Percentiles rank a stretch among this genome's conserved stretches.
Conservation (phyloP, 1,140 invertebrate species). For the Watersipora subatra region DNA sequence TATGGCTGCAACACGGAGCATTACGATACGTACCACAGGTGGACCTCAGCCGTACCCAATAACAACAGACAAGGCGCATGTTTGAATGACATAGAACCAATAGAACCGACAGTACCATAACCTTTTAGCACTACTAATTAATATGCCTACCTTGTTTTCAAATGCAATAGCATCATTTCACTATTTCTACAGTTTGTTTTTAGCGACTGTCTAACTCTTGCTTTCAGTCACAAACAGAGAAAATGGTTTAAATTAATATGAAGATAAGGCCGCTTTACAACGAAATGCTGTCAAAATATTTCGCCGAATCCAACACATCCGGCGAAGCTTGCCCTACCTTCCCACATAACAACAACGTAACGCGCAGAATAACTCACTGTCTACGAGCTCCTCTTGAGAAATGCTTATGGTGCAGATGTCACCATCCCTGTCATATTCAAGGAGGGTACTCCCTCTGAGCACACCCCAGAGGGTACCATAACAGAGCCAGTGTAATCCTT, state of each 20-base stretch:
- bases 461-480: conserved; percentile 47
- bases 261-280: no score
- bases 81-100: no score
- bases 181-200: no score
- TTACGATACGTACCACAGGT: no score
- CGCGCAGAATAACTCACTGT: conserved; percentile 31
- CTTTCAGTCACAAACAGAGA: not conserved
- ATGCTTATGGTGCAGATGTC: conserved; percentile 43
- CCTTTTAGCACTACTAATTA: no score
- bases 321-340: conserved; percentile 36
- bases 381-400: conserved; percentile 36
- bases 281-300: conserved; percentile 15
- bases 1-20: no score
- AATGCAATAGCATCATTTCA: no score
- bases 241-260: not conserved
- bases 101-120: no score
- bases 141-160: no score
- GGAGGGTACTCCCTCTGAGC: conserved; percentile 33
- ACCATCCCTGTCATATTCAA: conserved; percentile 43
- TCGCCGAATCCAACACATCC: conserved; percentile 39
- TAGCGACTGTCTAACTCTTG: not conserved
- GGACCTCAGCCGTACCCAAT: no score
- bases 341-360: conserved; percentile 24
- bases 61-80: no score
- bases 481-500: conserved; percentile 42